phyloP scores from a whole-genome alignment of 35 echinoderm and acorn worm species.

The Patiria miniata region DNA sequence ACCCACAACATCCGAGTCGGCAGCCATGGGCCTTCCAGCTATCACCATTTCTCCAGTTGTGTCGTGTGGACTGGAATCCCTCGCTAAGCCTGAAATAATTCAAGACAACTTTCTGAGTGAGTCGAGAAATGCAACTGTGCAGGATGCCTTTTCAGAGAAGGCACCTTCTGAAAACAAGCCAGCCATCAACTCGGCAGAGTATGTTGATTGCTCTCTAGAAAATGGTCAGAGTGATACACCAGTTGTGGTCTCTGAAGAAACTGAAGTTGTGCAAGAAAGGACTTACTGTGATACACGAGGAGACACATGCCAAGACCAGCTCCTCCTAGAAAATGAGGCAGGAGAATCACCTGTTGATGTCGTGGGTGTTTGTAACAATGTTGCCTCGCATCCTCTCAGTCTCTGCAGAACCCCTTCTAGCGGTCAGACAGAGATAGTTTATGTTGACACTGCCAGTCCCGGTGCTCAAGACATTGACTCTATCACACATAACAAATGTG shows the following conservation, averaged over 20 bases:
- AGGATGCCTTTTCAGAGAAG: no score
- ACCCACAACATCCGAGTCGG: not conserved
- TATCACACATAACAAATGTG: no score
- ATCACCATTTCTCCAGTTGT: not conserved
- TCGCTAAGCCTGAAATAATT: not conserved
- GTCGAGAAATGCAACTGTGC: no score
- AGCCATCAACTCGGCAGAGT: no score
- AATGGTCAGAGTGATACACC: not conserved
- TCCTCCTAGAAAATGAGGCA: not conserved
- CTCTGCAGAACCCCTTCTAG: not conserved
- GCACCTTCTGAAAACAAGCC: no score
- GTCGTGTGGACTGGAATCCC: not conserved
- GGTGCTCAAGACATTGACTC: no score
- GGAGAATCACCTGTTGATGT: not conserved
- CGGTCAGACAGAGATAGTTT: no score
- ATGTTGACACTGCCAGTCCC: no score
- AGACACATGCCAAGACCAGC: not conserved
- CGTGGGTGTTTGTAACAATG: not conserved
- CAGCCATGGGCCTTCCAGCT: not conserved
- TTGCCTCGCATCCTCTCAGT: not conserved
- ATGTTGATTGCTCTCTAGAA: not conserved
- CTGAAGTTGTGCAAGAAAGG: not conserved
- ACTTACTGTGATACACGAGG: not conserved
- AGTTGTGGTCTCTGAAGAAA: not conserved
- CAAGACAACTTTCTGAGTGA: not conserved